Conservation (phyloP, 1,140 invertebrate genomes). For the Reticulitermes speratus region DNA sequence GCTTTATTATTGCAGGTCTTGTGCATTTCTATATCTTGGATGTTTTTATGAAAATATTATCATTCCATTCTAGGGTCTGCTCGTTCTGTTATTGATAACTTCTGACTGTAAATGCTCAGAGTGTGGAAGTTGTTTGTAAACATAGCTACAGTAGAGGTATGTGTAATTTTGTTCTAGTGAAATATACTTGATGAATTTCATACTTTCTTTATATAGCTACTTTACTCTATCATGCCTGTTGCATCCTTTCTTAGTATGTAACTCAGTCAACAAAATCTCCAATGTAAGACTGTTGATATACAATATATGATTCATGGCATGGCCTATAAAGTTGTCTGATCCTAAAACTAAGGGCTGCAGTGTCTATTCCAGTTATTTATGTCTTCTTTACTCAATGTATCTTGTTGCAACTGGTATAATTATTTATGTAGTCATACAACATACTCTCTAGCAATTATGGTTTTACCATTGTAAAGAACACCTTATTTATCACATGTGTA, state of each 20-base stretch:
- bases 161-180: not conserved
- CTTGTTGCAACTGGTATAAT: not conserved
- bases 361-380: slow-evolving; percentile 6
- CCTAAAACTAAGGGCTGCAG: not conserved
- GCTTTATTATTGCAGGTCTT: not conserved
- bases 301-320: not conserved
- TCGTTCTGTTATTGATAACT: not conserved
- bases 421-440: not conserved
- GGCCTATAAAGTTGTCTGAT: not conserved
- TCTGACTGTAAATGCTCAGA: not conserved
- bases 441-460: not conserved
- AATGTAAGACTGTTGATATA: not conserved
- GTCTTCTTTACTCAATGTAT: not conserved
- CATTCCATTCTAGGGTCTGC: not conserved
- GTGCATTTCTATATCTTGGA: slow-evolving; percentile 6
- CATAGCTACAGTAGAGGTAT: not conserved
- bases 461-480: not conserved
- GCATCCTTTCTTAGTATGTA: not conserved
- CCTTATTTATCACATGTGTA: slow-evolving; percentile 3
- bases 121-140: not conserved
- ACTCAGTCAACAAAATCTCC: not conserved
- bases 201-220: not conserved
- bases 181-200: not conserved
- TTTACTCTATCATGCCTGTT: not conserved
- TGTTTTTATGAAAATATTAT: not conserved